phyloP scores from a whole-genome alignment of 2,113 vertebrate genomes.

The Corythornis vintsioides region DNA sequence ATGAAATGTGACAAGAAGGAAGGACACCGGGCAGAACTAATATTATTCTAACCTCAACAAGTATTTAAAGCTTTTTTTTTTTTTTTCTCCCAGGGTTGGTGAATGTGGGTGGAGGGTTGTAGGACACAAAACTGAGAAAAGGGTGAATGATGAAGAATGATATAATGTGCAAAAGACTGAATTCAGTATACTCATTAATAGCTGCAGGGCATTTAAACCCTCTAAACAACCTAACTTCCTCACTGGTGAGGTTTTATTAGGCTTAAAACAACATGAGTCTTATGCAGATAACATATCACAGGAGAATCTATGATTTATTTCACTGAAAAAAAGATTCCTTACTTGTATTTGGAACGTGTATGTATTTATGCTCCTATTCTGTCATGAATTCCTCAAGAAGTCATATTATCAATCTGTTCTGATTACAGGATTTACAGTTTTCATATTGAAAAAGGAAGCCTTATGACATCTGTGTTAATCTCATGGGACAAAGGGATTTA shows the following conservation, averaged over 20 bases:
- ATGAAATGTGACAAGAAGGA: background rate
- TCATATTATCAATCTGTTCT: background rate
- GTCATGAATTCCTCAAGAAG: background rate
- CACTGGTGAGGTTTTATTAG: background rate
- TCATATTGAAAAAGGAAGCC: background rate
- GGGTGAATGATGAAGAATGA: background rate
- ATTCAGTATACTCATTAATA: background rate
- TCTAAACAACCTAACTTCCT: background rate
- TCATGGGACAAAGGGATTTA: background rate
- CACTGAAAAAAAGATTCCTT: background rate
- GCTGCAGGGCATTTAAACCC: background rate
- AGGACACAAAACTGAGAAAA: background rate
- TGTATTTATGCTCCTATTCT: background rate
- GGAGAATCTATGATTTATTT: background rate
- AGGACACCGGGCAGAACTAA: background rate
- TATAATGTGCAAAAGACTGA: background rate
- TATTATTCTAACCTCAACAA: background rate
- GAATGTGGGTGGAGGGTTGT: fast-evolving
- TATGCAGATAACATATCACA: background rate
- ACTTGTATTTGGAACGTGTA: background rate
- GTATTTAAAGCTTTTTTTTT: background rate
- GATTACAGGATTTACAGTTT: background rate
- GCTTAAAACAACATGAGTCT: background rate
- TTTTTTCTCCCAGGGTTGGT: too few relatives aligned
- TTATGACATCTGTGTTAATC: background rate